Base-by-base conservation (phyloP, 2,797 vertebrate genomes). In the Rhynchonycteris naso region DNA sequence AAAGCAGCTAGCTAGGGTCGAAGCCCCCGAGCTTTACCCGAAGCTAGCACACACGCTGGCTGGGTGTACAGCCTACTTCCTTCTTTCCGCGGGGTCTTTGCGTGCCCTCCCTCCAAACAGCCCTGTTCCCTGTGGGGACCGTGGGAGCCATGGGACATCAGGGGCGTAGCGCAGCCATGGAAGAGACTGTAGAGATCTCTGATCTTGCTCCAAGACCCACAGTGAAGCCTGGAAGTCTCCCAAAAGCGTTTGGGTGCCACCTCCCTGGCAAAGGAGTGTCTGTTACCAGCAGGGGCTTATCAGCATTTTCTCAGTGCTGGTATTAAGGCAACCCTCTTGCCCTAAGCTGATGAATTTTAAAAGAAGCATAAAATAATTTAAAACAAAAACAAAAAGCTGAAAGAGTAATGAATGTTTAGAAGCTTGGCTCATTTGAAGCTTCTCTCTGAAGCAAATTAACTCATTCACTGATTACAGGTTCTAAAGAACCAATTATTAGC, bases 271-370 rank as follows among this genome's bases (percentile, higher is more conserved):
- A 54, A 72, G 0, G n/a, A 79, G 30, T 61, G 78, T 90, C 92
- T 19, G 0, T 76, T 11, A 2, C 59, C 82, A 52, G 87, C 58
- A 89, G 63, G 18, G 96, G 26, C 82, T 97, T 97, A 95, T 58
- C 84, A 94, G 50, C 78, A 75, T 97, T 97, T 96, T 95, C 94
- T 84, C 83, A 56, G 84, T 28, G 81, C 79, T 94, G 78, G 95
- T 80, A 90, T 96, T 97, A 97, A 96, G 96, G 58, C 82, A 75
- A 71, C 78, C 66, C 72, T 93, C 69, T 86, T 96, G 59, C 93
- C 96, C 94, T 69, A 86, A 97, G 93, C 90, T 97, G 95, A 97
- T 97, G 94, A 28, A 97, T 96, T 97, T 95, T 96, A 96, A 94
- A 0, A 94, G 94, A 90, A 93, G 91, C 84, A 94, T 87, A 93